Conservation (phyloP, 2,113 vertebrate genomes). For the Benitochromis conjunctus region DNA sequence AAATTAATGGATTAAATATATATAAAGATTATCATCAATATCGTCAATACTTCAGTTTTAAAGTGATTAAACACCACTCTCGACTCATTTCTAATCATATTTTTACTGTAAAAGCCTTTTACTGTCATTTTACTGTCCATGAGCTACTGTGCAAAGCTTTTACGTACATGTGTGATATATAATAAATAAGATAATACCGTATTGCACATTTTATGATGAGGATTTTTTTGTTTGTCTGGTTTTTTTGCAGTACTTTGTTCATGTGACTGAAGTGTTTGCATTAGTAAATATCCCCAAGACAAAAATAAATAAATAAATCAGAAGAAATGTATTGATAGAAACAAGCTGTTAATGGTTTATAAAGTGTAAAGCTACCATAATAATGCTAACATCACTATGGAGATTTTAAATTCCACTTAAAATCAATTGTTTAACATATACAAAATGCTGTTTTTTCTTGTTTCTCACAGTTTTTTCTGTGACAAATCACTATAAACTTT, state of each 20-base stretch:
- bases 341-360: not conserved
- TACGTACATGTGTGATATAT: too few relatives aligned
- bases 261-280: not conserved
- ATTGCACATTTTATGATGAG: not conserved
- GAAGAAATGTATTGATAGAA: not conserved
- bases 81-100: not conserved
- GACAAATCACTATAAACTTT: not conserved
- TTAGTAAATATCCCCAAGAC: not conserved
- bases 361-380: not conserved
- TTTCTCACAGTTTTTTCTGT: not conserved
- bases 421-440: not conserved
- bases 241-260: rapidly evolving
- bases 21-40: not conserved
- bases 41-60: not conserved
- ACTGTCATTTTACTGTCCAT: not conserved
- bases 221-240: not conserved
- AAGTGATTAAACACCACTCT: not conserved
- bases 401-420: not conserved
- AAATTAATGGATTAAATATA: not conserved
- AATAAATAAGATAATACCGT: not conserved
- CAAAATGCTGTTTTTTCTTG: rapidly evolving
- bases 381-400: not conserved
- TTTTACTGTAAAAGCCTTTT: not conserved
- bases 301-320: not conserved
- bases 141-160: not conserved